Evolutionary conservation across 2,888 invertebrate species (phyloP).

Genomic region (Pterobdella sp.): DNA sequence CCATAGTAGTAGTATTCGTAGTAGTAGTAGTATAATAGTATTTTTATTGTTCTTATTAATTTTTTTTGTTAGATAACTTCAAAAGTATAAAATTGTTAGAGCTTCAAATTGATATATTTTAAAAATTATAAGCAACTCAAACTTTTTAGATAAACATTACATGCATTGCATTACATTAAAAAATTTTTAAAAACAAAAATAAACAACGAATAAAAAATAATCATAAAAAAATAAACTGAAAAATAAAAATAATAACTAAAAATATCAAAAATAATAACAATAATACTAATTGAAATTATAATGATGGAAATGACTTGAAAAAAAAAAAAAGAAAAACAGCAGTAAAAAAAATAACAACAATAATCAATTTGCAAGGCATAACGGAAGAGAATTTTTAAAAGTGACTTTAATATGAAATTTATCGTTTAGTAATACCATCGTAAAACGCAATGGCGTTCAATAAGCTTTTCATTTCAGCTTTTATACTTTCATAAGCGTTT

Average conservation of each 20-base stretch:
- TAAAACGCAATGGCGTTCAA: not conserved
- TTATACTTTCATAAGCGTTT: not conserved
- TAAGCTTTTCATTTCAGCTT: not conserved
- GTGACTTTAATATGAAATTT: not conserved
- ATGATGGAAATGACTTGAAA: not conserved
- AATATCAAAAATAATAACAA: not conserved
- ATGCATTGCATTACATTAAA: no score
- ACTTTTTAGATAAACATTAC: no score
- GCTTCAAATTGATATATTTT: no score
- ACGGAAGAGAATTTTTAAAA: not conserved
- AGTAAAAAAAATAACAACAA: not conserved
- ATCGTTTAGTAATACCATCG: not conserved
- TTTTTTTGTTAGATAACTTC: no score
- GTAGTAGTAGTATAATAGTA: no score
- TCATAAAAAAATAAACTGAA: not conserved
- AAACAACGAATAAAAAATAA: not conserved
- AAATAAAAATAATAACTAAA: not conserved
- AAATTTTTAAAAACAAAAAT: no score
- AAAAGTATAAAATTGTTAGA: no score
- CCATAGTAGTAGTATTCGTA: no score
- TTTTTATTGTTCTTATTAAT: no score
- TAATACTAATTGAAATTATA: not conserved
- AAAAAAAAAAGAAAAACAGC: not conserved
- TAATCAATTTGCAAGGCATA: not conserved
- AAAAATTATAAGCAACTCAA: no score